Evolutionary conservation across 2,113 vertebrate genomes (phyloP).

Genomic region (Clupea harengus): DNA sequence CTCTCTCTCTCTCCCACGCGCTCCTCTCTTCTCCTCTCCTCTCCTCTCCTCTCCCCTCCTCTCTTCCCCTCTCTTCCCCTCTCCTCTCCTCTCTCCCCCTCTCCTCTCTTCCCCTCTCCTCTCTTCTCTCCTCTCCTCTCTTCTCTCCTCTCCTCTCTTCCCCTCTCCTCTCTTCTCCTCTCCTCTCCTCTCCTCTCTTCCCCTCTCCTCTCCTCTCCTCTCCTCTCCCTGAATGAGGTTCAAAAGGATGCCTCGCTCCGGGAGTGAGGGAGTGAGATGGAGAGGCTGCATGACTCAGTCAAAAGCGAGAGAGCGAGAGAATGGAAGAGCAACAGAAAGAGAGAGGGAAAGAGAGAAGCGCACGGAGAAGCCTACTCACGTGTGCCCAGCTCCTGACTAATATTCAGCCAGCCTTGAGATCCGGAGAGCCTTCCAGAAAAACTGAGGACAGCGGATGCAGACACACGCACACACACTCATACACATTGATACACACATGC

Average conservation of each 20-base stretch:
- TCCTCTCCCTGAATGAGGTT: not conserved
- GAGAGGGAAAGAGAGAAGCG: not conserved
- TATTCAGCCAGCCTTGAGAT: conserved; percentile 13
- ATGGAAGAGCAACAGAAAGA: not conserved
- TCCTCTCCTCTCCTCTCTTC: not conserved
- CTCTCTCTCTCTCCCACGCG: not conserved
- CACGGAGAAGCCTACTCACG: not conserved
- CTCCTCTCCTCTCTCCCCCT: not conserved
- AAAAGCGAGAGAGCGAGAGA: not conserved
- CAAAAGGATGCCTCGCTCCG: not conserved
- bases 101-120: not conserved
- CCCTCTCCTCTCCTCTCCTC: not conserved
- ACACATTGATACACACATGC: not conserved
- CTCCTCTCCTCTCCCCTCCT: not conserved
- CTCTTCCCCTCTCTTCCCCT: not conserved
- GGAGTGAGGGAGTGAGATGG: too few relatives aligned
- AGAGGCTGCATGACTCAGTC: not conserved
- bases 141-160: not conserved
- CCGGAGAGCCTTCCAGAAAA: not conserved
- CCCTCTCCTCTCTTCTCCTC: not conserved
- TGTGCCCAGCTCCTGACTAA: not conserved
- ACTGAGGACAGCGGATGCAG: not conserved
- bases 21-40: not conserved
- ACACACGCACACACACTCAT: not conserved
- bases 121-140: not conserved